Evolutionary conservation across 2,888 invertebrate genomes (phyloP).

Genomic region (Apamea sordens): DNA sequence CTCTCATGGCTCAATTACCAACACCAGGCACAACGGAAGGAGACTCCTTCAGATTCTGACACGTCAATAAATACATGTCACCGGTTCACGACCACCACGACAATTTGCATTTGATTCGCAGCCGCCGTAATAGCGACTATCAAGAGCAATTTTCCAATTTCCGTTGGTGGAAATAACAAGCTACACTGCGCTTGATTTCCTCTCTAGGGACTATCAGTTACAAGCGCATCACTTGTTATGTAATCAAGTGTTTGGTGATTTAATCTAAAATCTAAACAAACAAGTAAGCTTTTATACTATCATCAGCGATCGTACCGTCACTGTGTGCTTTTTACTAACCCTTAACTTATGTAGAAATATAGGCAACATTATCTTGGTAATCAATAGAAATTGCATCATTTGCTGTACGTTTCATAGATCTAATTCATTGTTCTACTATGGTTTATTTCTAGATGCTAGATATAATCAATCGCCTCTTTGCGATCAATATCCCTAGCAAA

Average conservation of each 20-base stretch:
- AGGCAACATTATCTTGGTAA: not conserved
- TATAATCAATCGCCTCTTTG: not conserved
- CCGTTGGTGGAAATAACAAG: conserved; percentile 42
- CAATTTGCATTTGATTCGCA: conserved; percentile 54
- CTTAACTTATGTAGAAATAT: not conserved
- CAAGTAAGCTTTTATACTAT: not conserved
- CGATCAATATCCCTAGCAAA: not conserved
- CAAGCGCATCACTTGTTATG: conserved; percentile 23
- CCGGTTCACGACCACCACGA: conserved; percentile 31
- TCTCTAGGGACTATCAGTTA: conserved; percentile 16
- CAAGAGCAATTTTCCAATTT: conserved; percentile 56
- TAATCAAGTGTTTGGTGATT: conserved; percentile 17
- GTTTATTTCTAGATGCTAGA: not conserved
- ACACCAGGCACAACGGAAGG: conserved; percentile 14
- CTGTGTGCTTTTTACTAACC: not conserved
- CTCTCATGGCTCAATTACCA: conserved; percentile 20
- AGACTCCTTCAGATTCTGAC: conserved; percentile 33
- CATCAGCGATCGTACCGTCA: not conserved
- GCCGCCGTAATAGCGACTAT: conserved; percentile 32
- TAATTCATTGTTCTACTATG: conserved; percentile 15
- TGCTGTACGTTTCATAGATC: not conserved
- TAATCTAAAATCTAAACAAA: not conserved
- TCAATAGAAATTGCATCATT: conserved; percentile 8
- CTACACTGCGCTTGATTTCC: conserved; percentile 41
- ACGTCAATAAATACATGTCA: conserved; percentile 49